Base-by-base conservation (phyloP, 2,113 vertebrate species). In the Bubo blakistoni region DNA sequence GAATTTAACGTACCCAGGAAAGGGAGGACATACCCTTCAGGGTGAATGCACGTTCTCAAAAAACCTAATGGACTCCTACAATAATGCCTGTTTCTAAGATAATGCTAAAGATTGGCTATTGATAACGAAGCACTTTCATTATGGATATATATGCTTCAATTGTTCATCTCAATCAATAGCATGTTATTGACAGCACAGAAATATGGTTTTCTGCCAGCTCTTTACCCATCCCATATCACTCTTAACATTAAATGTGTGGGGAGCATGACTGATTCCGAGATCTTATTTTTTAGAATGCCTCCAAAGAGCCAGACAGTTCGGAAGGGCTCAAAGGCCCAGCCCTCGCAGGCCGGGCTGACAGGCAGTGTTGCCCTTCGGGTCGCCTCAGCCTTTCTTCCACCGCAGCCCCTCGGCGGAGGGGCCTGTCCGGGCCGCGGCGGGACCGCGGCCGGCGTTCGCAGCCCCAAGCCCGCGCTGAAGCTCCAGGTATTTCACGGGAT, bases 291-390 rank as follows among this genome's bases (percentile, higher is more conserved):
- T 5, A 3, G 29, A 34, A 19, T 25, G 17, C 17, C 16, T 52
- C 51, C 44, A 2, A 21, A 59, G 81, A 52, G 25, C 40, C 3
- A 3, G 6, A 2, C 1, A 0, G 11, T 3, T 15, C 8, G 21
- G 66, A 69, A 16, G 3, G 4, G 3, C 61, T 22, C 13, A 4
- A 4, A 38, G 24, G 38, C 27, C 1, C 13, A 4, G 18, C n/a
- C 16, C 17, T 17, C 1, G 3, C 2, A 26, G 42, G 49, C 27
- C 6, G 2, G 2, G 1, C 73, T 46, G 51, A 15, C 24, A 0
- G 4, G 5, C 42, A 2, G 0, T 3, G 21, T 2, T 2, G 12
- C 4, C 3, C 29, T 46, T 34, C 42, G 9, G 47, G 8, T 29
- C 9, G 0, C 59, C 59, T 32, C 9, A 13, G 42, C 44, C 38